These are phyloP conservation scores for Gorsachius goisagi DNA, from an alignment of 2,113 vertebrate genomes.

Conservation along the genomic window DNA sequence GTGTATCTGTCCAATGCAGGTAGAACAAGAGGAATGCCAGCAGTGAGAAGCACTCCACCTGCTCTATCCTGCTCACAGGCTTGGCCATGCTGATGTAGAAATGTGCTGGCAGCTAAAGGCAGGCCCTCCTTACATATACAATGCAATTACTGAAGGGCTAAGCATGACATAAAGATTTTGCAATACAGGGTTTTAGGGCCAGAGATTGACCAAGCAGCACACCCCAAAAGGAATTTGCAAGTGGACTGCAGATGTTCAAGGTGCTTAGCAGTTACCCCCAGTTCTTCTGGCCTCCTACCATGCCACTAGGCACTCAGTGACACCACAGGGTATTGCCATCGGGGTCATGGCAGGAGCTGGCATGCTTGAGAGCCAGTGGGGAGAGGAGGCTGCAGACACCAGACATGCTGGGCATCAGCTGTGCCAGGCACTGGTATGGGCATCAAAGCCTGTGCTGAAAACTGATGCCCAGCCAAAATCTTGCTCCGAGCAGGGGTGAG, in stretches of 20 bases:
- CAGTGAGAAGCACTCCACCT: neutral
- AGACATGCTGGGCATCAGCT: neutral
- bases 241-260: neutral
- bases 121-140: neutral
- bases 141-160: neutral
- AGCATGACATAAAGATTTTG: neutral
- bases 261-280: neutral
- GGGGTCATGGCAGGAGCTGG: neutral
- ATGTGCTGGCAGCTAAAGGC: neutral
- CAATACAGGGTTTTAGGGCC: neutral
- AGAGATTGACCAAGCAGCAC: neutral
- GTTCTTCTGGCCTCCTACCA: neutral
- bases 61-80: neutral
- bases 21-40: neutral
- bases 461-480: neutral
- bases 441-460: neutral
- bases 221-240: neutral
- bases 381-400: neutral
- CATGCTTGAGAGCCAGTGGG: neutral
- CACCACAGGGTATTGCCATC: rapidly evolving
- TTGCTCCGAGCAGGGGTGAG: rapidly evolving
- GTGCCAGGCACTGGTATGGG: rapidly evolving
- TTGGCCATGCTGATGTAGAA: neutral
- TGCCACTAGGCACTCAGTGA: neutral
- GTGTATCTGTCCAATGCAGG: rapidly evolving